phyloP scores from a whole-genome alignment of 2,113 vertebrate genomes.

The Pongo pygmaeus region DNA sequence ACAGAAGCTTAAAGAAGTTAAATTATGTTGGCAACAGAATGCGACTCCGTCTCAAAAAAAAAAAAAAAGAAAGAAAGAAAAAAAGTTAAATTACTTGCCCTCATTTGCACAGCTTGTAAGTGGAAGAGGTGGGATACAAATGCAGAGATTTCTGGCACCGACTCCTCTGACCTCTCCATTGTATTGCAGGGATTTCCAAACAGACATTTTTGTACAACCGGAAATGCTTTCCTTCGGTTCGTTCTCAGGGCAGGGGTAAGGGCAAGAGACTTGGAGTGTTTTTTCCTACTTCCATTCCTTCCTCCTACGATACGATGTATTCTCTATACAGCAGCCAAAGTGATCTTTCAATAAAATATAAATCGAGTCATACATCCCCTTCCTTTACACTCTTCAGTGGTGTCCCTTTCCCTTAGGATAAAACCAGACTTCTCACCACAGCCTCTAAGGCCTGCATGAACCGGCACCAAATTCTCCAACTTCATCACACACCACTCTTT shows the following conservation, averaged over 20 bases:
- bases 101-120: neutral
- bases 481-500: neutral
- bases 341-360: neutral
- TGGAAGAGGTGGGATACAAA: neutral
- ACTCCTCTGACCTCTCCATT: neutral
- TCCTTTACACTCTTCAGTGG: too few relatives aligned
- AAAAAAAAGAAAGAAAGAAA: too few relatives aligned
- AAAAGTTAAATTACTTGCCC: neutral
- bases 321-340: neutral
- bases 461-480: neutral
- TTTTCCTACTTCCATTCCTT: neutral
- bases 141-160: neutral
- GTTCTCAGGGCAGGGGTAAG: neutral
- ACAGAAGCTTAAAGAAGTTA: neutral
- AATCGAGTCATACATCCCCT: neutral
- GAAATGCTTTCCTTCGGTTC: neutral
- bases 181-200: neutral
- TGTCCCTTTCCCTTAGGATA: neutral
- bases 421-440: neutral
- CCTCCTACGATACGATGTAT: neutral
- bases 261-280: neutral
- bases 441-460: too few relatives aligned
- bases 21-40: too few relatives aligned
- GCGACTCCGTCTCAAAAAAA: too few relatives aligned
- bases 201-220: fast-evolving